Evolutionary conservation across 2,113 vertebrate genomes (phyloP), one percentile per base, ranked within the genome.

Genomic region (Otis tarda): DNA sequence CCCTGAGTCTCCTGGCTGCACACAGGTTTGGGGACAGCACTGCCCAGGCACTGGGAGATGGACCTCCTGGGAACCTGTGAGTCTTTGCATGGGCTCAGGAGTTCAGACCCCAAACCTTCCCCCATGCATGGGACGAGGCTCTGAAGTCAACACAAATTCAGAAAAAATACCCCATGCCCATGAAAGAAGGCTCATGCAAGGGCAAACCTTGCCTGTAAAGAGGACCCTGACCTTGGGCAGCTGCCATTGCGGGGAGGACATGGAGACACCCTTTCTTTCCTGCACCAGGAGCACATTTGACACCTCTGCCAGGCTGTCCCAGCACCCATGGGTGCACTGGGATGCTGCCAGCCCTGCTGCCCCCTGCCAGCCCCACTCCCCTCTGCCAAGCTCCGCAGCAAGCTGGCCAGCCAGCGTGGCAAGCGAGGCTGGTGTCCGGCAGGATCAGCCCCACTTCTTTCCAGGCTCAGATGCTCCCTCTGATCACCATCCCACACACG

Each of bases 201-300:
- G 30, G 19, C 27, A 87, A 61, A 52, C 12, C 19, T 52, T 52
- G 50, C 21, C 30, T 43, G 19, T 20, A 27, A 35, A 60, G 33
- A 64, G 30, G 49, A 52, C 12, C 37, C 71, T 45, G 47, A 68
- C 43, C 19, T 9, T 16, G 39, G 45, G 55, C 45, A 83, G 49
- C 20, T 31, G 19, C n/a, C 0, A 1, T 24, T 27, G 63, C 1
- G 1, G 50, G 35, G 15, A 69, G 18, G 17, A 30, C 0, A 3
- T 4, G 13, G 53, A 25, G 63, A 52, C 45, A n/a, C 4, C 27
- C 49, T 35, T 82, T 68, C 12, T 63, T 76, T 60, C 49, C 30
- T 49, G 50, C 39, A 43, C 12, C 30, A 64, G 67, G 25, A 79
- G 30, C 18, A 68, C 27, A 4, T 52, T 25, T 52, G 68, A 14